Evolutionary conservation across 2,888 invertebrate genomes (phyloP).

Genomic region (Drosophila formosana): DNA sequence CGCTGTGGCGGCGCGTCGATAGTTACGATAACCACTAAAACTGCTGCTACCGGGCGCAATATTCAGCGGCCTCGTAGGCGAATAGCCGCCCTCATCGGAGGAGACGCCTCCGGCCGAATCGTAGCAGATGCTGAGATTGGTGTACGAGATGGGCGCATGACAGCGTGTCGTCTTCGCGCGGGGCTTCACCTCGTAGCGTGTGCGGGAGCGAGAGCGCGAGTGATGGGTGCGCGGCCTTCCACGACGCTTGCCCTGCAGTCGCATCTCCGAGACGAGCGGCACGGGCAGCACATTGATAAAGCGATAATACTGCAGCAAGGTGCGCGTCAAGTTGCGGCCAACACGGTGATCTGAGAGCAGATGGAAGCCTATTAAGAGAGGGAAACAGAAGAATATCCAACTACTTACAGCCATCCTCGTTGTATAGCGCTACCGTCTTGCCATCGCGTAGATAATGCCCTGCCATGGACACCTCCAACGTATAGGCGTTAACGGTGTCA

Average conservation of each 20-base stretch:
- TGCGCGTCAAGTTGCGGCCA: constrained; percentile 91
- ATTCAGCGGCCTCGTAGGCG: constrained; percentile 79
- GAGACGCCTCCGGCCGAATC: constrained; percentile 85
- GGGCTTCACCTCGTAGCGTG: constrained; percentile 84
- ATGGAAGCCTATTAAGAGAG: neutral
- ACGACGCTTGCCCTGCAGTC: constrained; percentile 81
- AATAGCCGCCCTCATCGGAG: constrained; percentile 85
- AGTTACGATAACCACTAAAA: constrained; percentile 81
- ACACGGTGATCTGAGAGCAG: constrained; percentile 89
- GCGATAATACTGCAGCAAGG: constrained; percentile 93
- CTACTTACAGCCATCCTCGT: constrained; percentile 96
- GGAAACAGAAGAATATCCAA: too few relatives aligned
- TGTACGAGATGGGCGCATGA: constrained; percentile 86
- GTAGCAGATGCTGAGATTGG: constrained; percentile 86
- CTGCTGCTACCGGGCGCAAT: constrained; percentile 80
- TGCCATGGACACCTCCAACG: constrained; percentile 95
- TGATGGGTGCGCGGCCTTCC: constrained; percentile 84
- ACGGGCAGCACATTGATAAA: constrained; percentile 89
- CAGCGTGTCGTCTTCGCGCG: constrained; percentile 86
- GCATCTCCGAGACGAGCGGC: constrained; percentile 84
- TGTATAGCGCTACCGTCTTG: constrained; percentile 92
- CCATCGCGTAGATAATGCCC: constrained; percentile 92
- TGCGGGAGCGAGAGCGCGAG: constrained; percentile 83
- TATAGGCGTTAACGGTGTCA: constrained; percentile 94
- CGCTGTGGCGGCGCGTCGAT: constrained; percentile 66